These are phyloP conservation scores for Phaonia tiefii DNA, from an alignment of 2,888 invertebrate species.

Conservation along the genomic window DNA sequence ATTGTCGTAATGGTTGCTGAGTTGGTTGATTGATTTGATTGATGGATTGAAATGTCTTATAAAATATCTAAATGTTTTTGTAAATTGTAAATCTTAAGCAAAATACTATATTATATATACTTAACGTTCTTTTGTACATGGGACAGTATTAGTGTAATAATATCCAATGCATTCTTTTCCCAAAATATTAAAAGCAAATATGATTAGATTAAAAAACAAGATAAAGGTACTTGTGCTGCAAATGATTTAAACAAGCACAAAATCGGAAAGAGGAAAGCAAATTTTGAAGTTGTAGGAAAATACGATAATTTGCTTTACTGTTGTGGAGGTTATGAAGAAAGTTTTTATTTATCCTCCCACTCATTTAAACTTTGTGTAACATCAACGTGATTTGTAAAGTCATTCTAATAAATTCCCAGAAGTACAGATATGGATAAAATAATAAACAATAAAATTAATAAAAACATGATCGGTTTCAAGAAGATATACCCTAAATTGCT, in stretches of 20 bases:
- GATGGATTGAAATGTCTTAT: conserved; percentile 73
- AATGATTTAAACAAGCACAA: conserved; percentile 8
- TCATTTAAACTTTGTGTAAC: not conserved
- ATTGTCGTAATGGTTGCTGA: conserved; percentile 80
- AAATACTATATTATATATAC: conserved; percentile 33
- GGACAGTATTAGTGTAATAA: conserved; percentile 67
- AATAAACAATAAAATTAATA: conserved; percentile 14
- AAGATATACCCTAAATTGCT: too few relatives aligned
- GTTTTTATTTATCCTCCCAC: not conserved
- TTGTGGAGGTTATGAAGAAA: not conserved
- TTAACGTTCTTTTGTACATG: conserved; percentile 61
- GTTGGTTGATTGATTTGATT: conserved; percentile 75
- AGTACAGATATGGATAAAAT: conserved; percentile 1
- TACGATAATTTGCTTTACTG: too few relatives aligned
- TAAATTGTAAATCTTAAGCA: conserved; percentile 67
- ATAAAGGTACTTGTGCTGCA: conserved; percentile 44
- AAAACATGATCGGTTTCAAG: too few relatives aligned
- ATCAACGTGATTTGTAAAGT: too few relatives aligned
- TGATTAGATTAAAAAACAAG: conserved; percentile 18
- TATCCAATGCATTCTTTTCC: conserved; percentile 63
- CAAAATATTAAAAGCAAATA: conserved; percentile 11
- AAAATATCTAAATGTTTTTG: conserved; percentile 68
- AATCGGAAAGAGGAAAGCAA: conserved; percentile 7
- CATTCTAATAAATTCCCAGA: too few relatives aligned
- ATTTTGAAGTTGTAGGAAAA: not conserved